Conservation (phyloP, 1,140 invertebrate species). For the Goniozus legneri region DNA sequence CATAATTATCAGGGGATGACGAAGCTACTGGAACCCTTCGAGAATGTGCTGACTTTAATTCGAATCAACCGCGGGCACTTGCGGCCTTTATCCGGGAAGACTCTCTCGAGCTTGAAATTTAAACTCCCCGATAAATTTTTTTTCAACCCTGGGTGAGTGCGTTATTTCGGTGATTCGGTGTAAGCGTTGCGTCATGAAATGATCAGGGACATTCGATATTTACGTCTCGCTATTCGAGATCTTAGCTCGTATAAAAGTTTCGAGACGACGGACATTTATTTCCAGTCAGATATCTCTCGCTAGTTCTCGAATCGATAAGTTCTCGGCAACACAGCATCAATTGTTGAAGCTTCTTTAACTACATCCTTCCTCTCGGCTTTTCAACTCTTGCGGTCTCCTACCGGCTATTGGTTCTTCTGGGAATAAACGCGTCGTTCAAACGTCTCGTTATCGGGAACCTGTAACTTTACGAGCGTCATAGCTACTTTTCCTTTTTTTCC, state of each 20-base stretch:
- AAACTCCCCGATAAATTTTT: background rate
- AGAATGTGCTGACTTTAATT: constrained; percentile 33
- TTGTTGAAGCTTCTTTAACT: constrained; percentile 34
- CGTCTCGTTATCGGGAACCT: constrained; percentile 43
- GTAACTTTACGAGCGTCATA: constrained; percentile 23
- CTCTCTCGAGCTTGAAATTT: background rate
- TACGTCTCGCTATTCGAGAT: background rate
- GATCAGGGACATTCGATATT: background rate
- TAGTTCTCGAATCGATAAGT: background rate
- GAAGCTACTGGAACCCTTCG: constrained; percentile 30
- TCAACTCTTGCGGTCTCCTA: background rate
- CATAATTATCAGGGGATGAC: constrained; percentile 48
- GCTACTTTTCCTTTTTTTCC: constrained; percentile 18
- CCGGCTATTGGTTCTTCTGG: constrained; percentile 31
- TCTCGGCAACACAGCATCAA: background rate
- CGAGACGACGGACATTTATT: no score
- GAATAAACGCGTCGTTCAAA: constrained; percentile 51
- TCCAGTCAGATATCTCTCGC: no score
- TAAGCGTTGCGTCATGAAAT: background rate
- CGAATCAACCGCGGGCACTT: constrained; percentile 13
- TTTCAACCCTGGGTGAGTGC: background rate
- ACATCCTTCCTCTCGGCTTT: constrained; percentile 24
- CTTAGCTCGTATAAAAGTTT: no score
- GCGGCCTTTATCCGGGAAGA: background rate
- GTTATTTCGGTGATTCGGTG: background rate